Conservation (phyloP, 2,888 invertebrate species). For the Acleris emargana region DNA sequence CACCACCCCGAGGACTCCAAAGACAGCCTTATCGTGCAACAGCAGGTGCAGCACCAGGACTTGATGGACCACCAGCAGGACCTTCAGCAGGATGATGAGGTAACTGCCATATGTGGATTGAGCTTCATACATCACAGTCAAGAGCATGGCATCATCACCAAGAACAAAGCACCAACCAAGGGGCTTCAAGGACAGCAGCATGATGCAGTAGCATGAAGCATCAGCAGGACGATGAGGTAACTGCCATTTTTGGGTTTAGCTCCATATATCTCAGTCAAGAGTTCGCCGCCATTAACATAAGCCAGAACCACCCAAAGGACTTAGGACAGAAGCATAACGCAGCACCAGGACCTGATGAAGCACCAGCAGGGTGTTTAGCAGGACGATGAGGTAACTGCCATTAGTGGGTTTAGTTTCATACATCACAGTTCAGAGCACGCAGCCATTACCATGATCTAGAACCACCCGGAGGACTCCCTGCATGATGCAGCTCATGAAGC, state of each 20-base stretch:
- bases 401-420: too few species aligned
- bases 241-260: too few species aligned
- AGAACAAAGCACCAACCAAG: too few species aligned
- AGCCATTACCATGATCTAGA: slow-evolving; percentile 77
- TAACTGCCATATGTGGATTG: slow-evolving; percentile 11
- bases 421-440: slow-evolving; percentile 53
- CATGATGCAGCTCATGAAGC: slow-evolving; percentile 76
- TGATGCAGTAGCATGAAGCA: too few species aligned
- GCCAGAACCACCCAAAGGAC: too few species aligned
- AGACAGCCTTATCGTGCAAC: slow-evolving; percentile 77
- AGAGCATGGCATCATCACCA: too few species aligned
- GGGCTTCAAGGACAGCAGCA: too few species aligned
- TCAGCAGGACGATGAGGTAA: too few species aligned
- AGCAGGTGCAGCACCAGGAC: slow-evolving; percentile 78
- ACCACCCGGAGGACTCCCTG: slow-evolving; percentile 76
- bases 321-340: slow-evolving; percentile 43
- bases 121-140: too few species aligned
- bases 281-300: too few species aligned
- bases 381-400: slow-evolving; percentile 43
- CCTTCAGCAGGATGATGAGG: slow-evolving; percentile 42
- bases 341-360: slow-evolving; percentile 78
- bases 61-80: slow-evolving; percentile 79
- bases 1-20: slow-evolving; percentile 78
- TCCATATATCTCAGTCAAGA: too few species aligned
- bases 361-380: slow-evolving; percentile 65